Evolutionary conservation across 1,140 invertebrate genomes (phyloP), one percentile per base, ranked within the genome.

Genomic region (Calosoma granatense): DNA sequence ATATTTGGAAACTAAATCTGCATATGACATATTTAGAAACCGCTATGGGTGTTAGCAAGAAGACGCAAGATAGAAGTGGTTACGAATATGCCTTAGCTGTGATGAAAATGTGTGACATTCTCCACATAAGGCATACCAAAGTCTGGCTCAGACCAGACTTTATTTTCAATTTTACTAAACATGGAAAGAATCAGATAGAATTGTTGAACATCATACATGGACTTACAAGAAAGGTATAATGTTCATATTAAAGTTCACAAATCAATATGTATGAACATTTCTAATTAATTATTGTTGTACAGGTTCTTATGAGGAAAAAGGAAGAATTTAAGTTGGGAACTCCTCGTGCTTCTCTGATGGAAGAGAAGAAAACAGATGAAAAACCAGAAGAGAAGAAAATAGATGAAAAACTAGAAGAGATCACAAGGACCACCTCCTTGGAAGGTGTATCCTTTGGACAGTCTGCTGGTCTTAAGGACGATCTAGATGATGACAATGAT

Each of bases 401-500:
- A 30, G 58, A 69, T 65, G 59, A 66, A 55, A 66, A 70, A 63
- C 59, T 65, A 23, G 60, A 66, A 51, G 66, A 71, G 41, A 57
- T 54, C 21, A 39, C 39, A 1, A 60, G 63, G n/a, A 61, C 56
- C 53, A 76, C 69, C 1, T 68, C 76, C 1, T 79, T 86, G 3
- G 84, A 86, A 59, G 85, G 85, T 51, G 72, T 87, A 1, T 87
- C 85, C 0, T 86, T 83, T 61, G 86, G 86, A 14, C 86, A 88
- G 60, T 81, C 86, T 0, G 72, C 78, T 19, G 85, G 84, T 23
- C 72, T 90, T 14, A 88, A 86, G 65, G 87, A 90, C 61, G 87
- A 90, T 72, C 72, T 90, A 57, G 87, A 90, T 67, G 86, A 88
- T 57, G 82, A 84, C 53, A 84, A 82, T 54, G 85, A 90, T 62